Base-by-base conservation (phyloP, 2,888 invertebrate species). In the Synergus umbraculus region DNA sequence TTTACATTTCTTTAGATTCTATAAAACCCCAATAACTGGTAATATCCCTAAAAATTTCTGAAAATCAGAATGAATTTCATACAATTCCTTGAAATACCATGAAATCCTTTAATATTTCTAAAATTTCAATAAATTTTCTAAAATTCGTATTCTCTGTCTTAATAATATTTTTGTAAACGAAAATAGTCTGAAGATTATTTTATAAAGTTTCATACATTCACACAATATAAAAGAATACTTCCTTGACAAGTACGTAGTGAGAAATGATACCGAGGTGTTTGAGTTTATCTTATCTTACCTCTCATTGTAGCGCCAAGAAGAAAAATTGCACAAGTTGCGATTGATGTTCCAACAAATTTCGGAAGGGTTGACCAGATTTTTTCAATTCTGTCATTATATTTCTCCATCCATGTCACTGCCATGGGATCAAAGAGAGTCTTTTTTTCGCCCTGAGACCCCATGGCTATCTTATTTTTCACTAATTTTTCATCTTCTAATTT, bases 261-360 rank as follows among this genome's bases (percentile, higher is more conserved):
- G 13, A 60, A 60, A 22, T 60, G 10, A 37, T 76, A n/a, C 29
- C 18, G n/a, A 43, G 65, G 41, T 54, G 8, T n/a, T 54, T 3
- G 12, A 0, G 12, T 12, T 29, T 63, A 10, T 22, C 29, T 22
- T 46, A 37, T 0, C n/a, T 73, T 12, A 73, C 73, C 73, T 73
- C 54, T 73, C 9, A 73, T 37, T 15, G 37, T 54, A 73, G 54
- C 15, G 0, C 54, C 73, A 37, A 73, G 73, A 10, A 73, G 37
- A 54, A 73, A 54, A 54, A 73, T 73, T 73, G 73, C 73, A 73
- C 37, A 73, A 10, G 73, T 54, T 49, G 54, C 54, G n/a, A 73
- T 73, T 15, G 37, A 54, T n/a, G 49, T 54, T 73, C 37, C n/a
- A n/a, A 73, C 15, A n/a, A 73, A 54, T 10, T 37, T 54, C 29